Conservation (phyloP, 2,113 vertebrate species). For the Aleadryas rufinucha region DNA sequence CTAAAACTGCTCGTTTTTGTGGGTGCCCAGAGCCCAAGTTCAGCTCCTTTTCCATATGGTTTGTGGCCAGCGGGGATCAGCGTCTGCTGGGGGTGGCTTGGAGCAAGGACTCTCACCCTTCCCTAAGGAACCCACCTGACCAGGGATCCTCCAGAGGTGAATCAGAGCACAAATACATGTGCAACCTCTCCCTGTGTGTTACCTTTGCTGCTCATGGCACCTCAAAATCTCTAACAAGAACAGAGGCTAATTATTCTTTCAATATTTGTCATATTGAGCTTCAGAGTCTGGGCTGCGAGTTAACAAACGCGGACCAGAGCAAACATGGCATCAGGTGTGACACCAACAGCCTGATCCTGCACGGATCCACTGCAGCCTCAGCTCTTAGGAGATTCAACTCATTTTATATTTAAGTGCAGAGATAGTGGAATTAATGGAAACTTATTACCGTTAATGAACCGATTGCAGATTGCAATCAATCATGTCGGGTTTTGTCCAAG, state of each 20-base stretch:
- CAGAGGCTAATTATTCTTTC: background rate
- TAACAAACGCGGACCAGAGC: background rate
- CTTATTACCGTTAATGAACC: constrained; percentile 28
- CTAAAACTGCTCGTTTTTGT: background rate
- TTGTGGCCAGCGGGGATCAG: background rate
- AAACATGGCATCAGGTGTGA: background rate
- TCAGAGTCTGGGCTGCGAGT: background rate
- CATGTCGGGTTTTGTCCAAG: background rate
- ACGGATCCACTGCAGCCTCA: background rate
- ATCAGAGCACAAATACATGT: background rate
- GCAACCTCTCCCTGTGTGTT: background rate
- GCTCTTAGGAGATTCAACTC: background rate
- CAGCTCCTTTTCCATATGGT: background rate
- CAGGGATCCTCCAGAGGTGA: background rate
- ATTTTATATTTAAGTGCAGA: constrained; percentile 12
- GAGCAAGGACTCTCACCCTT: background rate
- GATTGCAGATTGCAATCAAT: background rate
- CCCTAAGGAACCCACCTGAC: background rate
- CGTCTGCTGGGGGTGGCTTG: background rate
- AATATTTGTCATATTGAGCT: background rate
- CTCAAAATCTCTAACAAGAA: background rate
- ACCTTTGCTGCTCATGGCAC: background rate
- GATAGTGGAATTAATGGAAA: constrained; percentile 33
- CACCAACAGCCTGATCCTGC: background rate
- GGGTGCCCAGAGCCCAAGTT: background rate